Evolutionary conservation across 2,797 vertebrate species (phyloP), one percentile per base, ranked within the genome.

Genomic region (Anguilla marmorata): DNA sequence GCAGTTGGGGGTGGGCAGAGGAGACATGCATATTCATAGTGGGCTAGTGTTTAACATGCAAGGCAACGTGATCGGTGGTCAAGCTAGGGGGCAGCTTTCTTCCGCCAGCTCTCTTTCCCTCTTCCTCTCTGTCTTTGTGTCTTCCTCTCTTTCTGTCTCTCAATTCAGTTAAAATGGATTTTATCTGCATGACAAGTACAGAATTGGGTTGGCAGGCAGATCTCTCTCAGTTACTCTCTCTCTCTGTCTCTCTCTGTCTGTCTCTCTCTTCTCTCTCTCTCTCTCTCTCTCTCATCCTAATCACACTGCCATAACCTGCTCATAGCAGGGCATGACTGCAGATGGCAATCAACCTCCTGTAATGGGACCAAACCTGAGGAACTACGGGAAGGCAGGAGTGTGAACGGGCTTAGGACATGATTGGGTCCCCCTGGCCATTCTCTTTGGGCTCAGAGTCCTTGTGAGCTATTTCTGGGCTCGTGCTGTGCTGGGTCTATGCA

Each of bases 11-110:
- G 87, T 90, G 90, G 88, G 90, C 93, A 89, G 88, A 88, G 88
- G 33, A n/a, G 56, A 92, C 88, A 91, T 93, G 86, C 92, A 92
- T 94, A 94, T 94, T 93, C 86, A 89, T 93, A 86, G 90, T 90
- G 91, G 89, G 91, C 94, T 92, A 93, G 90, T 92, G 89, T 82
- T 91, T 91, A 94, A 94, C 58, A 90, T 91, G 84, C 88, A 87
- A 89, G 88, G 90, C 27, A 48, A 89, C 80, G 86, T 90, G 76
- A 14, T 79, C 83, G 90, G 80, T 84, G 52, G 91, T 91, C 91
- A 82, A 50, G 45, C 79, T 9, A 9, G 21, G 21, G 1, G 7
- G 41, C 19, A n/a, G 21, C 0, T 50, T 11, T 50, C 45, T 16
- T 82, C 45, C 41, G 8, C 76, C 76, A 21, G 24, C 76, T n/a